These are phyloP conservation scores for Drymonia ruficornis DNA, from an alignment of 2,888 invertebrate species.

Conservation along the genomic window DNA sequence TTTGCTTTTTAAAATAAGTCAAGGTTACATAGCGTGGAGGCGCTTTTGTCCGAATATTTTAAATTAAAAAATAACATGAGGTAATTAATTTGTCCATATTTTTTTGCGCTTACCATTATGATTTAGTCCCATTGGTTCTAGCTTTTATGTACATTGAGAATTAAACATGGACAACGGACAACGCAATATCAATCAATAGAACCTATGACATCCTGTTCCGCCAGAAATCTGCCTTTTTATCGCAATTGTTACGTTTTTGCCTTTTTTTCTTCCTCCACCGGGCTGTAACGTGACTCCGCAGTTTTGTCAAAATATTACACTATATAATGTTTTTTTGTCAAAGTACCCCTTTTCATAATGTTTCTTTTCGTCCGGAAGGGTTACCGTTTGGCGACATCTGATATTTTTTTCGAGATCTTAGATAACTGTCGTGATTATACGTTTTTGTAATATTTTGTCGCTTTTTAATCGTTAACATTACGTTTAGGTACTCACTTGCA, in stretches of 20 bases:
- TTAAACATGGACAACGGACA: too few species aligned
- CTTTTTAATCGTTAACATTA: constrained; percentile 4
- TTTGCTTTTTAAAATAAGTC: constrained; percentile 25
- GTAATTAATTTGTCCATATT: too few species aligned
- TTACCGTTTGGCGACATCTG: constrained; percentile 57
- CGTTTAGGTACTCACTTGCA: too few species aligned
- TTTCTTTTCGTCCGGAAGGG: constrained; percentile 46
- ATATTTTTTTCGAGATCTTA: constrained; percentile 65
- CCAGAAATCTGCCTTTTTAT: constrained; percentile 40
- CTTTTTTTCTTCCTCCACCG: constrained; percentile 44
- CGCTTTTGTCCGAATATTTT: not conserved
- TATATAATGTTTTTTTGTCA: constrained; percentile 62
- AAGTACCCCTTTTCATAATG: constrained; percentile 62
- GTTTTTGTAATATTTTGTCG: constrained; percentile 26
- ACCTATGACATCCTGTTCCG: constrained; percentile 36
- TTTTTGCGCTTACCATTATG: too few species aligned
- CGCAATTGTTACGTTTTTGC: constrained; percentile 15
- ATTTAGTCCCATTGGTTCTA: too few species aligned
- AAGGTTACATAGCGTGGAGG: constrained; percentile 25
- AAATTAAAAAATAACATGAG: too few species aligned
- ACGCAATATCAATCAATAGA: constrained; percentile 2
- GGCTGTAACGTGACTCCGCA: constrained; percentile 71
- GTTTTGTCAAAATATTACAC: constrained; percentile 83
- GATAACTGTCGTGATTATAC: constrained; percentile 61
- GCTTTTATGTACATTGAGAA: too few species aligned